Percentiles rank a stretch among this genome's conserved stretches.
Conservation (phyloP, 2,888 invertebrate species). For the Cantharis rufa region DNA sequence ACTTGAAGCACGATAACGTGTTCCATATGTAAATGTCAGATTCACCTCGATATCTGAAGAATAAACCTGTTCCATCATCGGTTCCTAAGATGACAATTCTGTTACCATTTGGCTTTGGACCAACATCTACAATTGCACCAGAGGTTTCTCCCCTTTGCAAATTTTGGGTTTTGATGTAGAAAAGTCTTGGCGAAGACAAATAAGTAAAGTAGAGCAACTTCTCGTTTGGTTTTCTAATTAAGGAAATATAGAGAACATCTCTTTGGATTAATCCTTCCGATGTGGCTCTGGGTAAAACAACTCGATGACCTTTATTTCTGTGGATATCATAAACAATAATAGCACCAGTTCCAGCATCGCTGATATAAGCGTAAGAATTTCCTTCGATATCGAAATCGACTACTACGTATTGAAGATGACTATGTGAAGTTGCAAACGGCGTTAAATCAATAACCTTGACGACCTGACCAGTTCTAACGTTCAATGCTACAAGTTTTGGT, state of each 20-base stretch:
- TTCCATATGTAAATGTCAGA: slow-evolving; percentile 69
- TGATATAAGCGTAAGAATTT: slow-evolving; percentile 55
- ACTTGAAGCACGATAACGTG: slow-evolving; percentile 61
- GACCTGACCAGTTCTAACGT: slow-evolving; percentile 61
- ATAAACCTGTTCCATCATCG: slow-evolving; percentile 63
- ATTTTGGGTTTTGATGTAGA: slow-evolving; percentile 61
- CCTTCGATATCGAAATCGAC: slow-evolving; percentile 63
- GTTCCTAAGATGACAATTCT: slow-evolving; percentile 64
- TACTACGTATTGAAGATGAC: slow-evolving; percentile 63
- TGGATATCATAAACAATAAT: slow-evolving; percentile 61
- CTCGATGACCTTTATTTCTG: slow-evolving; percentile 59
- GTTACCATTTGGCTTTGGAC: slow-evolving; percentile 58
- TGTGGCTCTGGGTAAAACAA: slow-evolving; percentile 62
- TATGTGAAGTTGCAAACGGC: slow-evolving; percentile 57
- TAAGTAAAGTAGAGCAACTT: slow-evolving; percentile 63
- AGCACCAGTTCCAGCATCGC: slow-evolving; percentile 57
- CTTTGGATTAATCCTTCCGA: slow-evolving; percentile 50
- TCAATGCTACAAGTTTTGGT: slow-evolving; percentile 66
- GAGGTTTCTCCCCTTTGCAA: slow-evolving; percentile 60
- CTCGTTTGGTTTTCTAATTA: slow-evolving; percentile 58
- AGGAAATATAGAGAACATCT: slow-evolving; percentile 64
- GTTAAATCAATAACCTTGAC: slow-evolving; percentile 63
- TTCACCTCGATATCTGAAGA: slow-evolving; percentile 66
- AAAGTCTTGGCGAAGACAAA: slow-evolving; percentile 61
- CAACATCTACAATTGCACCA: slow-evolving; percentile 63